Conservation (phyloP, 1,140 invertebrate genomes). For the Ceratoteleas bidentatus region DNA sequence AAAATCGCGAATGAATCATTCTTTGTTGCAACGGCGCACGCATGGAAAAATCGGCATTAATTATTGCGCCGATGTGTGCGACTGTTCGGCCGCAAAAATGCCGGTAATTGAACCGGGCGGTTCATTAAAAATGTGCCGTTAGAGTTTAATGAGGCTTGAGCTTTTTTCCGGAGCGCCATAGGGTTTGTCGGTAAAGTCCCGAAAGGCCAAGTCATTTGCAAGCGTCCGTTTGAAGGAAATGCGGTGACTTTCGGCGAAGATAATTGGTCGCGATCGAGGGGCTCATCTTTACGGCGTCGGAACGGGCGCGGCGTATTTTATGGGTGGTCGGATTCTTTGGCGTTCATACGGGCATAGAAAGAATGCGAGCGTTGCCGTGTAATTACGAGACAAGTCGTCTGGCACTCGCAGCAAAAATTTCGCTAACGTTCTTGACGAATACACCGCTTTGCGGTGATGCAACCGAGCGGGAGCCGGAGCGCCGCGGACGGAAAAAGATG, state of each 20-base stretch:
- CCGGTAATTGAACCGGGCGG: conserved; percentile 10
- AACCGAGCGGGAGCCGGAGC: conserved; percentile 32
- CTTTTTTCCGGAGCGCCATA: not conserved
- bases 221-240: no score
- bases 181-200: not conserved
- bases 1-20: conserved; percentile 56
- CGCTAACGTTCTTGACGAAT: conserved; percentile 57
- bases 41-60: conserved; percentile 30
- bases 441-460: conserved; percentile 42
- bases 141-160: not conserved
- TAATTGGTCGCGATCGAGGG: not conserved
- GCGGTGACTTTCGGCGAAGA: no score
- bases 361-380: conserved; percentile 52
- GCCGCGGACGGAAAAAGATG: conserved; percentile 41
- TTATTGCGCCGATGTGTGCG: conserved; percentile 6
- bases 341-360: conserved; percentile 50
- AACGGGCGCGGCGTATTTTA: conserved; percentile 42
- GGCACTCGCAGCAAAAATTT: conserved; percentile 54
- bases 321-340: conserved; percentile 60
- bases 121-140: not conserved
- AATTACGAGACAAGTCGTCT: conserved; percentile 61
- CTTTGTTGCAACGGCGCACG: conserved; percentile 32
- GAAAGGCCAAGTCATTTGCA: no score
- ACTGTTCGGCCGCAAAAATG: conserved; percentile 16
- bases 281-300: conserved; percentile 27